Conservation (phyloP, 2,888 invertebrate genomes). For the Ormyrus nitidulus region DNA sequence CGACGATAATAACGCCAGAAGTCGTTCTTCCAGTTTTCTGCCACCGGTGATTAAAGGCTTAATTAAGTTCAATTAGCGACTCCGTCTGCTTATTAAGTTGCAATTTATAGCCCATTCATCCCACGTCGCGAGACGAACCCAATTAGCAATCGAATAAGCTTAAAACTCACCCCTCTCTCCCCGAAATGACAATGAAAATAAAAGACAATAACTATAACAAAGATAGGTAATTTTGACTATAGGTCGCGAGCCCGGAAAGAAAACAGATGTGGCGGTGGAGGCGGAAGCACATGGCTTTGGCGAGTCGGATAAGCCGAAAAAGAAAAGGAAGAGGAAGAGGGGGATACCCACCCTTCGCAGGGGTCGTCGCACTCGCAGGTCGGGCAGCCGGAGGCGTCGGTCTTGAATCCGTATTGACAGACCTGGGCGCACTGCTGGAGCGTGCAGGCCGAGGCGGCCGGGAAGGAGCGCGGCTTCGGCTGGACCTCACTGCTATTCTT, state of each 20-base stretch:
- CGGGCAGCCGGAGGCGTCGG: conserved; percentile 83
- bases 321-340: not conserved
- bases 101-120: not conserved
- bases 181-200: no score
- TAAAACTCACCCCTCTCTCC: not conserved
- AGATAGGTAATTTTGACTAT: not conserved
- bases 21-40: not conserved
- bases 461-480: conserved; percentile 64
- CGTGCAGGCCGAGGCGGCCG: conserved; percentile 77
- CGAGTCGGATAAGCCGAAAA: not conserved
- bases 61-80: conserved; percentile 1
- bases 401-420: conserved; percentile 90
- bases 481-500: not conserved
- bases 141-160: not conserved
- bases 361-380: conserved; percentile 92
- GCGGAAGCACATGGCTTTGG: not conserved
- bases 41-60: conserved; percentile 1
- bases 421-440: conserved; percentile 87
- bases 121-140: not conserved
- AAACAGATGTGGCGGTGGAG: conserved; percentile 34
- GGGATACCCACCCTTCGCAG: conserved; percentile 82
- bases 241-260: not conserved
- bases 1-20: not conserved
- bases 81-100: not conserved
- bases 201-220: not conserved